Base-by-base conservation (phyloP, 2,113 vertebrate species). In the Gobio gobio region DNA sequence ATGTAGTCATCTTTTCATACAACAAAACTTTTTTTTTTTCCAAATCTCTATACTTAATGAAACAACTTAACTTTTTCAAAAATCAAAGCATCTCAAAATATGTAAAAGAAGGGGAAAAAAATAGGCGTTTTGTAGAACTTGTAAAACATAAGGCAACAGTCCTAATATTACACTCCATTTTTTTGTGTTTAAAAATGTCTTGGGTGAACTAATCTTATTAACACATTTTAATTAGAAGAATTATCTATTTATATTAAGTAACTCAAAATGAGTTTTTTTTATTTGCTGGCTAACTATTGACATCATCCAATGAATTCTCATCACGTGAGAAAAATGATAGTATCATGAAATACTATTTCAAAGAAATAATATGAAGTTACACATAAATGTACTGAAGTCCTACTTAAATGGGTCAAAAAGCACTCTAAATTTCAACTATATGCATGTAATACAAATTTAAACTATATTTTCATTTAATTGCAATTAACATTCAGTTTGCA, bases 171-270 rank as follows among this genome's bases (percentile, higher is more conserved):
- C 43, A 47, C 10, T 73, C 9, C 5, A 24, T 14, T 22, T 33
- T 33, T 68, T 36, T 10, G 33, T 20, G 16, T 68, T 1, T 22
- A 14, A 73, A 73, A 22, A 73, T 0, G 12, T n/a, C 2, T 47
- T 24, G 12, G 26, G n/a, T 49, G 72, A 49, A 26, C 45, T 49
- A 24, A 45, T 24, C 45, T 26, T 75, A 49, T 74, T 74, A 49
- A 16, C n/a, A 9, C 5, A 49, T 75, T 75, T 12, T 49, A 75
- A 75, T 75, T 49, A 26, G n/a, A 49, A 47, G 5, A 64, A 9
- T 43, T 40, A 20, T 70, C 3, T 26, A 29, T 66, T 91, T 92
- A 90, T 90, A 89, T 80, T 88, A 91, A 88, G 86, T 85, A 81
- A 9, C 14, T 18, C 40, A 18, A 51, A 10, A 10, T 68, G 3